Base-by-base conservation (phyloP, 2,888 invertebrate genomes). In the Phoronis australis region DNA sequence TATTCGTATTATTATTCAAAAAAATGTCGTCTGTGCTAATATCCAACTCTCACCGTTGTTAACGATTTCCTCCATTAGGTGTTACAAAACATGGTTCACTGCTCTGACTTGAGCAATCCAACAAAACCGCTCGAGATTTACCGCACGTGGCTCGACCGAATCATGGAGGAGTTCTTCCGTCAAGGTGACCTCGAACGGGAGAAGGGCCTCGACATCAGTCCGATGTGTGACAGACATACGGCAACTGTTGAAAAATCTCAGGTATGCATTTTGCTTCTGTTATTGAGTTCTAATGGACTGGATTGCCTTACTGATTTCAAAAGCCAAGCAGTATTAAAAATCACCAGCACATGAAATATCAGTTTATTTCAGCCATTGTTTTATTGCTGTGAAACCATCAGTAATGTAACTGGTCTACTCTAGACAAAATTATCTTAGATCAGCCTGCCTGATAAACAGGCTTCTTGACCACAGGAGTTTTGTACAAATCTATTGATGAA, bases 111-210 rank as follows among this genome's bases (percentile, higher is more conserved):
- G 64, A 95, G 96, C 78, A 97, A 96, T 80, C 79, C 84, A 24
- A 83, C 83, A 4, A 97, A 99, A 79, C 96, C 96, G n/a, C 81
- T 99, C 70, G 84, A 87, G 37, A 80, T 97, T 45, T 99, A 99
- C 78, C 87, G 87, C 71, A 85, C 87, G 65, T 99, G 97, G 97
- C 94, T 95, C 52, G 85, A 85, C 48, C 82, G 93, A 54, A 84
- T 99, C 41, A 94, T 99, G 93, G 94, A 96, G 76, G 97, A 99
- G 79, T 99, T 99, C 83, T 99, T 96, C 85, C 85, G 88, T 65
- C 97, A 99, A 80, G 97, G 97, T 48, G 97, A 97, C 77, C 85
- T 88, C 61, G 99, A 99, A 78, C 84, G 91, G 61, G 93, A 94
- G 65, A 87, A 87, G 63, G 92, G 93, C 65, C 86, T 97, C 84